Evolutionary conservation across 2,113 vertebrate species (phyloP).

Genomic region (Hymenochirus boettgeri): DNA sequence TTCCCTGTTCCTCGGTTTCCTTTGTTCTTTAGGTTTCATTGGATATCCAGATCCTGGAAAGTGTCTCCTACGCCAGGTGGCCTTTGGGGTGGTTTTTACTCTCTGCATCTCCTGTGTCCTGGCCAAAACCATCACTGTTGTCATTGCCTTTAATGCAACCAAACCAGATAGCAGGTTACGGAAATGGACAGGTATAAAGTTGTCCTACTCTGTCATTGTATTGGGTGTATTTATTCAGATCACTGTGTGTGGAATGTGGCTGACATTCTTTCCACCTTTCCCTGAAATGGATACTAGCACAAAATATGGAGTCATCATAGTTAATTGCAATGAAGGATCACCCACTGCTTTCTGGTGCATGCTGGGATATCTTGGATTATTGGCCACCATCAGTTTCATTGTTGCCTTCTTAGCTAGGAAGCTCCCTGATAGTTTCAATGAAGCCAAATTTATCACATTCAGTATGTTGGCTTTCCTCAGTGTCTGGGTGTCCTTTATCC

Average conservation of each 20-base stretch:
- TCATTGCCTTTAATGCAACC: slow-evolving; percentile 38
- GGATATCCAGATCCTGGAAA: slow-evolving; percentile 7
- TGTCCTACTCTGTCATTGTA: slow-evolving; percentile 14
- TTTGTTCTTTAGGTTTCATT: slow-evolving; percentile 30
- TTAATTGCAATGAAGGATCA: slow-evolving; percentile 34
- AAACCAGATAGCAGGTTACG: slow-evolving; percentile 17
- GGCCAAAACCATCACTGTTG: slow-evolving; percentile 40
- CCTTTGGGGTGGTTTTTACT: slow-evolving; percentile 36
- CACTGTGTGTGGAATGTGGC: slow-evolving; percentile 12
- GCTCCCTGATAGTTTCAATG: slow-evolving; percentile 44
- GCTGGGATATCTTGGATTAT: slow-evolving; percentile 25
- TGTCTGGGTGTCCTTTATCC: slow-evolving; percentile 41
- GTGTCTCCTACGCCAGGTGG: slow-evolving; percentile 18
- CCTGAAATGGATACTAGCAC: slow-evolving; percentile 8
- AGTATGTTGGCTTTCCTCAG: slow-evolving; percentile 44
- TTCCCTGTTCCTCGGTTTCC: slow-evolving; percentile 29
- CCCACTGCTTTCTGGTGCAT: slow-evolving; percentile 29
- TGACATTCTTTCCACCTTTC: slow-evolving; percentile 6
- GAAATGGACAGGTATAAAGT: slow-evolving; percentile 16
- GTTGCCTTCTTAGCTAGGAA: slow-evolving; percentile 34
- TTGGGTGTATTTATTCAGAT: slow-evolving; percentile 21
- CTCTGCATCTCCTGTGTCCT: slow-evolving; percentile 36
- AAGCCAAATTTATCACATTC: slow-evolving; percentile 45
- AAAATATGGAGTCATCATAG: slow-evolving; percentile 21
- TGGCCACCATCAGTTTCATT: slow-evolving; percentile 31